Evolutionary conservation across 92 coral and sea anemone species (phyloP).

Genomic region (Desmophyllum pertusum): DNA sequence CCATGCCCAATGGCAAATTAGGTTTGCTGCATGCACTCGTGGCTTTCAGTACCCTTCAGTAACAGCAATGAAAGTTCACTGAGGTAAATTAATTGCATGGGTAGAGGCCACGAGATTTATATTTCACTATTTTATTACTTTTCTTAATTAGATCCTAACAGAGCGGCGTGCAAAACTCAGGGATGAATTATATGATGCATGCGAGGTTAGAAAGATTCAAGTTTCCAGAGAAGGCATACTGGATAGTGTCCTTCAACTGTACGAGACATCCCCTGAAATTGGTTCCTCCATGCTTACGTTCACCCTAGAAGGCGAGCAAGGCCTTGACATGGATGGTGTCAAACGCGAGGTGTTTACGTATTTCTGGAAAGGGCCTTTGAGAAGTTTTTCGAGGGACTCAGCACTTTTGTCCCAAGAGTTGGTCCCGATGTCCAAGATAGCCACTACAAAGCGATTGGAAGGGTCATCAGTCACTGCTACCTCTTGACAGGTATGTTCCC

Average conservation of each 20-base stretch:
- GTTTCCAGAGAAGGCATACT: neutral
- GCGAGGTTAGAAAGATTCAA: neutral
- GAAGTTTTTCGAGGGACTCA: constrained; percentile 37
- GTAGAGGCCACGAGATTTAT: too few species aligned
- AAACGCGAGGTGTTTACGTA: constrained; percentile 38
- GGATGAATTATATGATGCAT: neutral
- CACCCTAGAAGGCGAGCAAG: constrained; percentile 20
- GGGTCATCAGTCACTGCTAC: constrained; percentile 36
- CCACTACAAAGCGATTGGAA: constrained; percentile 28
- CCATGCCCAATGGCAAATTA: too few species aligned
- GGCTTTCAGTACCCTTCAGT: too few species aligned
- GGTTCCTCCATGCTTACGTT: neutral
- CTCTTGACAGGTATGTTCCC: constrained; percentile 41
- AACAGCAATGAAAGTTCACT: too few species aligned
- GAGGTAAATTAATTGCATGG: too few species aligned
- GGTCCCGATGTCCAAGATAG: constrained; percentile 40
- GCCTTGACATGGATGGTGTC: constrained; percentile 35
- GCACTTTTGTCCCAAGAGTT: constrained; percentile 40
- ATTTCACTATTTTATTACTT: neutral
- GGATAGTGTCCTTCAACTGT: neutral
- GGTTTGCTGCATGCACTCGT: too few species aligned
- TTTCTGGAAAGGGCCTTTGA: constrained; percentile 32
- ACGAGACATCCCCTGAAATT: neutral
- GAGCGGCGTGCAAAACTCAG: neutral
- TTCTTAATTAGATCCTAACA: neutral